Conservation (phyloP, 2,113 vertebrate species). For the Charadrius vociferus region DNA sequence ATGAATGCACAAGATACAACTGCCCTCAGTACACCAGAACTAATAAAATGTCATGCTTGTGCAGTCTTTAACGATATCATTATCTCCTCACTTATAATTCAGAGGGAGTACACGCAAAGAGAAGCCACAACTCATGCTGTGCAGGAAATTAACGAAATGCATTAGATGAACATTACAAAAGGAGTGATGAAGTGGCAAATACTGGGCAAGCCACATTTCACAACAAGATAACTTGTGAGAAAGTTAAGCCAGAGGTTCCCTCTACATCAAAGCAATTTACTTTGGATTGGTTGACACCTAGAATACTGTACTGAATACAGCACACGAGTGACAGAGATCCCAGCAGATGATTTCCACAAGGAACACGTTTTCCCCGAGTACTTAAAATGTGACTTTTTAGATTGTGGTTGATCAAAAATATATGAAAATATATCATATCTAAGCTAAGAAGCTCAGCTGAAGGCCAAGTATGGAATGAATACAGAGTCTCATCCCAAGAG, state of each 20-base stretch:
- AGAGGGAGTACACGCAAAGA: not conserved
- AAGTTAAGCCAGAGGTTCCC: not conserved
- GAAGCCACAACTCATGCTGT: not conserved
- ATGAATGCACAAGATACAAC: not conserved
- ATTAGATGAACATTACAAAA: not conserved
- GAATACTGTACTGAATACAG: not conserved
- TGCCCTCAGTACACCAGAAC: conserved; percentile 8
- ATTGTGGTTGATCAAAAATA: not conserved
- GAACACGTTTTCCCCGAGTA: not conserved
- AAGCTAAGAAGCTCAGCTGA: not conserved
- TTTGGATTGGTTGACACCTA: not conserved
- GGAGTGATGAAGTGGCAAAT: not conserved
- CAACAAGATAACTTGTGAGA: not conserved
- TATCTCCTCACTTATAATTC: not conserved
- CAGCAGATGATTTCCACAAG: not conserved
- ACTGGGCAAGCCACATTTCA: not conserved
- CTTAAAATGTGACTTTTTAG: not conserved
- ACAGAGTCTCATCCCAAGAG: not conserved
- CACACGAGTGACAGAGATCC: not conserved
- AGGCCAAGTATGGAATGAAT: not conserved
- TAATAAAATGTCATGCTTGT: not conserved
- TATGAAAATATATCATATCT: not conserved
- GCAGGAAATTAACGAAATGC: not conserved
- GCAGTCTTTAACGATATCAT: not conserved
- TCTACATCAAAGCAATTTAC: not conserved